Base-by-base conservation (phyloP, 2,113 vertebrate genomes). In the Sapayoa aenigma region DNA sequence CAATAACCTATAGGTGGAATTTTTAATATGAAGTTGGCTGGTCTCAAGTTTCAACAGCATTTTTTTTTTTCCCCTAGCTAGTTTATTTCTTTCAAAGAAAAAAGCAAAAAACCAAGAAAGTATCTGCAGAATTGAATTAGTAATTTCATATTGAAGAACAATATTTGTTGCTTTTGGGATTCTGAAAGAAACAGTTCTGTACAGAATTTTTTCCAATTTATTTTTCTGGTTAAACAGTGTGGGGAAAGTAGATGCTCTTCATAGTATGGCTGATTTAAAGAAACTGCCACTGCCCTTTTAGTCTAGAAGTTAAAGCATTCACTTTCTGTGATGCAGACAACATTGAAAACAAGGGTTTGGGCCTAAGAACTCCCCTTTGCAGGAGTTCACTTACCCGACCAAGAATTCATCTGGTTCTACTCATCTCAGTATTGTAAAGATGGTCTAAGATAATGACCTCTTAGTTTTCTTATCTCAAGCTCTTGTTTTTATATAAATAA, bases 21-120 rank as follows among this genome's bases (percentile, higher is more conserved):
- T 96, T 92, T 96, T 95, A 94, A 83, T 92, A 92, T 60, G 33
- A 86, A 87, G 46, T 52, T 80, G 68, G 41, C 39, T 63, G 20
- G 19, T 76, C 44, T 91, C 17, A 39, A 1, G 2, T 46, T 60
- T 88, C 41, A 68, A 69, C 12, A 37, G 14, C 13, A 22, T 58
- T 58, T 80, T 56, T 79, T 55, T 11, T 49, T 65, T 86, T 27
- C 12, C 31, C 28, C 12, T 30, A 27, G 44, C 7, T 47, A 30
- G 11, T 71, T 91, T 60, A 69, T 73, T 95, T 96, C 5, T 63
- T 74, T 53, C 42, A 91, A 73, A 52, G 7, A 31, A 78, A 35
- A 56, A 68, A 16, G 6, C 42, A 47, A 47, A 18, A 85, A 76
- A 50, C 2, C 25, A 47, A 71, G 23, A 52, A 85, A 47, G 14